Evolutionary conservation across 2,113 vertebrate genomes (phyloP).

Genomic region (Pyxicephalus adspersus): DNA sequence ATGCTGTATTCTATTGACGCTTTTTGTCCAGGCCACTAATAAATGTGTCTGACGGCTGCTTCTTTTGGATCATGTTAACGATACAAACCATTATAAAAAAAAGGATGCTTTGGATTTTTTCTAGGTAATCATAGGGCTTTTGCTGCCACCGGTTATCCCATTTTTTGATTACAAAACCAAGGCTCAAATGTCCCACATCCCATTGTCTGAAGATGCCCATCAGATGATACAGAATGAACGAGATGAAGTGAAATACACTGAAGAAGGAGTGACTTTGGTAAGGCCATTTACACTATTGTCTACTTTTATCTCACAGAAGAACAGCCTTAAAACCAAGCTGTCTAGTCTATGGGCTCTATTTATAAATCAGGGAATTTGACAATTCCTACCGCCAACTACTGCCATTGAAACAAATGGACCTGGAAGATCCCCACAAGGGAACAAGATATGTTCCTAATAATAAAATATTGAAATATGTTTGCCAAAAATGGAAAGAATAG

Average conservation of each 20-base stretch:
- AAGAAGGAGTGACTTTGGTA: conserved; percentile 93
- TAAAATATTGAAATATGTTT: too few species aligned
- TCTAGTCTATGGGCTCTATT: too few species aligned
- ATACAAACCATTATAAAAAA: too few species aligned
- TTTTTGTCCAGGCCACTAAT: too few species aligned
- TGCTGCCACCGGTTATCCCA: conserved; percentile 92
- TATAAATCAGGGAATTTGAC: too few species aligned
- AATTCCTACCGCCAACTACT: too few species aligned
- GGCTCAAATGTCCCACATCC: conserved; percentile 98
- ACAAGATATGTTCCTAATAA: too few species aligned
- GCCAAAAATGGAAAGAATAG: background rate
- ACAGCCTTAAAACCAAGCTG: background rate
- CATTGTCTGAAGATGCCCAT: conserved; percentile 95
- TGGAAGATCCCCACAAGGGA: too few species aligned
- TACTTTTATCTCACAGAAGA: too few species aligned
- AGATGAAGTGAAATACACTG: conserved; percentile 85
- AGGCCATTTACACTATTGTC: background rate
- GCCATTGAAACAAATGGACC: background rate
- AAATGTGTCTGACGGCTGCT: too few species aligned
- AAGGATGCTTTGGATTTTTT: conserved; percentile 51
- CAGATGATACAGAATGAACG: conserved; percentile 97
- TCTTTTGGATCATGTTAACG: too few species aligned
- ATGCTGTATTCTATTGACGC: too few species aligned
- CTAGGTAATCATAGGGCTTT: conserved; percentile 95
- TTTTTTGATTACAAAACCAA: conserved; percentile 97